Evolutionary conservation across 30 jellyfish, hydroid and myxozoan species (phyloP).

Genomic region (Calvadosia cruxmelitensis): DNA sequence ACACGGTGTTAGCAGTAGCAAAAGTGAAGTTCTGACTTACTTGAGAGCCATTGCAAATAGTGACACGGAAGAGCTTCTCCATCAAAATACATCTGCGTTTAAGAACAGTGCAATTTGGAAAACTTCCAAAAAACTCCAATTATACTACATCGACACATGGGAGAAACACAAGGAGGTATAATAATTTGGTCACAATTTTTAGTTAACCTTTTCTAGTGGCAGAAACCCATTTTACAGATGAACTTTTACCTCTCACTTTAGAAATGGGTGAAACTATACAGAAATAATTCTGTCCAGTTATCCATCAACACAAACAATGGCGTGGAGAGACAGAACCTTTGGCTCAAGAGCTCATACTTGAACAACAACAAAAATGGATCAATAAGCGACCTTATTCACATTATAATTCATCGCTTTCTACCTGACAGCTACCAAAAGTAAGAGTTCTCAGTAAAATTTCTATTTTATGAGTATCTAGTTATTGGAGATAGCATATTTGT

Average conservation of each 20-base stretch:
- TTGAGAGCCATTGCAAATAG: constrained; percentile 24
- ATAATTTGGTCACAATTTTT: too few species aligned
- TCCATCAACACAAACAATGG: too few species aligned
- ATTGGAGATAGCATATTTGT: too few species aligned
- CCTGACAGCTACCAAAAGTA: constrained; percentile 40
- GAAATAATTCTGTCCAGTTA: constrained; percentile 17
- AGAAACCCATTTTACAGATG: too few species aligned
- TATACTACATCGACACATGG: constrained; percentile 5
- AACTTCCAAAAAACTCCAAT: constrained; percentile 5
- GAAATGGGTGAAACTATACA: constrained; percentile 25
- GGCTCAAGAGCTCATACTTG: too few species aligned
- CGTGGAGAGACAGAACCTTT: constrained; percentile 29
- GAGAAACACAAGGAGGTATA: constrained; percentile 3
- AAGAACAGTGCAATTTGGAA: constrained; percentile 17
- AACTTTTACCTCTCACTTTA: not conserved
- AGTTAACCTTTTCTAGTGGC: too few species aligned
- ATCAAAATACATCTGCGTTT: not conserved
- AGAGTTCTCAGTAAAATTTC: too few species aligned
- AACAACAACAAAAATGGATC: too few species aligned
- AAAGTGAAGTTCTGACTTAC: constrained; percentile 10
- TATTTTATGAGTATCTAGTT: too few species aligned
- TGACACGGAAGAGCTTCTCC: not conserved
- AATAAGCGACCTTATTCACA: constrained; percentile 17
- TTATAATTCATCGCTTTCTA: constrained; percentile 12
- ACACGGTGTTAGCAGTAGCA: constrained; percentile 16